Evolutionary conservation across 1,140 invertebrate species (phyloP).

Genomic region (Papilio xuthus): DNA sequence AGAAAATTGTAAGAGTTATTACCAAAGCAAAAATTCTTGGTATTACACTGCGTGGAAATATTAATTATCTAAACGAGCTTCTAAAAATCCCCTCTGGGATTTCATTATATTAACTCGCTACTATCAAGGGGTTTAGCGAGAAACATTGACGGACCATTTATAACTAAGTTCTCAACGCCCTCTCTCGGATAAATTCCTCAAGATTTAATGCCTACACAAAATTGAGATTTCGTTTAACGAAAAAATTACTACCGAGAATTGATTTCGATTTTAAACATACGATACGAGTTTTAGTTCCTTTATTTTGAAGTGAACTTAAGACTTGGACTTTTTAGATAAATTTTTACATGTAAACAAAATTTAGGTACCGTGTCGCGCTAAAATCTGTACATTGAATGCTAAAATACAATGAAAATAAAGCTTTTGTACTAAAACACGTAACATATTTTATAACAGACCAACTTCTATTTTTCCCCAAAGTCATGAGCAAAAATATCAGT

Average conservation of each 20-base stretch:
- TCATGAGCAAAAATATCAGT: too few relatives aligned
- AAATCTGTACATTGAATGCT: too few relatives aligned
- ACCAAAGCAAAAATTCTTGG: background rate
- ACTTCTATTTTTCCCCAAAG: too few relatives aligned
- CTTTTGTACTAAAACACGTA: too few relatives aligned
- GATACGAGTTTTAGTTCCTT: background rate
- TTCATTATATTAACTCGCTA: conserved; percentile 15
- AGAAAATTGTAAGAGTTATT: background rate
- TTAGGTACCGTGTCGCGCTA: too few relatives aligned
- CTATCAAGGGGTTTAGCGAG: conserved; percentile 15
- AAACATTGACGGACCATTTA: conserved; percentile 15
- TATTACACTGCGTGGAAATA: background rate
- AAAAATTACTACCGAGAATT: background rate
- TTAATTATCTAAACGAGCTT: conserved; percentile 8
- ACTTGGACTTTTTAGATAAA: background rate
- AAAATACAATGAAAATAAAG: too few relatives aligned
- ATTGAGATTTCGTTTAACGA: conserved; percentile 3
- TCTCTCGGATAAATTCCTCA: conserved; percentile 17
- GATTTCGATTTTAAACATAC: background rate
- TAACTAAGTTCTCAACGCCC: conserved; percentile 7
- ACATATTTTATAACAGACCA: too few relatives aligned
- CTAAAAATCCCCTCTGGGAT: conserved; percentile 20
- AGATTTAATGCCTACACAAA: conserved; percentile 22
- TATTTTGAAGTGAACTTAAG: background rate
- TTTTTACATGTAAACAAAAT: too few relatives aligned